Conservation (phyloP, 2,888 invertebrate genomes). For the Anaspis maculata region DNA sequence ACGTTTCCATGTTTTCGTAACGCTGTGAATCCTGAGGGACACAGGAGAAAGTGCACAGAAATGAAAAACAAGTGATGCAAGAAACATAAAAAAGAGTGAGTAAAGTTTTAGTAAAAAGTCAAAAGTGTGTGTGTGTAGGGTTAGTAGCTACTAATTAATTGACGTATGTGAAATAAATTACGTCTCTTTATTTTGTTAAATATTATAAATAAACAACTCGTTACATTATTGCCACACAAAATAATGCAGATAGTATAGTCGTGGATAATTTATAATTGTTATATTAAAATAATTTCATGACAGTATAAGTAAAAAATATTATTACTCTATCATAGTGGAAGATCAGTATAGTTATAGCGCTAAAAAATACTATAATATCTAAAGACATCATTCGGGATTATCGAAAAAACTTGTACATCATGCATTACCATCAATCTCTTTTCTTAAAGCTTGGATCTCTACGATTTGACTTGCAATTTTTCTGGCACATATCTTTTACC, state of each 20-base stretch:
- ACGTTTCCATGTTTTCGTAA: constrained; percentile 29
- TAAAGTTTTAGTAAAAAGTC: neutral
- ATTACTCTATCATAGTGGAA: neutral
- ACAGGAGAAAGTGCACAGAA: constrained; percentile 30
- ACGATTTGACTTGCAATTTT: constrained; percentile 23
- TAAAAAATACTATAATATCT: too few relatives aligned
- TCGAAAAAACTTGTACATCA: neutral
- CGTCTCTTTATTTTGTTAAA: too few relatives aligned
- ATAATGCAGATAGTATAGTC: too few relatives aligned
- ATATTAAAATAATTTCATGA: too few relatives aligned
- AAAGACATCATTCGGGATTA: neutral
- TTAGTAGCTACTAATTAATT: constrained; percentile 7
- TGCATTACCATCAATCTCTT: neutral
- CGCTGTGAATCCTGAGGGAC: constrained; percentile 17
- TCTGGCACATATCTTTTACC: constrained; percentile 33
- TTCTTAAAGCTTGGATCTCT: constrained; percentile 10
- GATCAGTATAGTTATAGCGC: neutral
- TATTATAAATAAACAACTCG: too few relatives aligned
- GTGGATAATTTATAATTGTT: too few relatives aligned
- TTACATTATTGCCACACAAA: too few relatives aligned
- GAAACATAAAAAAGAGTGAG: constrained; percentile 13
- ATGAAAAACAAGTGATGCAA: constrained; percentile 24
- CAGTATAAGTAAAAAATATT: too few relatives aligned
- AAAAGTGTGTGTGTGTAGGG: neutral
- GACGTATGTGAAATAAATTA: too few relatives aligned